phyloP scores from a whole-genome alignment of 2,888 invertebrate genomes.

The Liodrosophila aerea region DNA sequence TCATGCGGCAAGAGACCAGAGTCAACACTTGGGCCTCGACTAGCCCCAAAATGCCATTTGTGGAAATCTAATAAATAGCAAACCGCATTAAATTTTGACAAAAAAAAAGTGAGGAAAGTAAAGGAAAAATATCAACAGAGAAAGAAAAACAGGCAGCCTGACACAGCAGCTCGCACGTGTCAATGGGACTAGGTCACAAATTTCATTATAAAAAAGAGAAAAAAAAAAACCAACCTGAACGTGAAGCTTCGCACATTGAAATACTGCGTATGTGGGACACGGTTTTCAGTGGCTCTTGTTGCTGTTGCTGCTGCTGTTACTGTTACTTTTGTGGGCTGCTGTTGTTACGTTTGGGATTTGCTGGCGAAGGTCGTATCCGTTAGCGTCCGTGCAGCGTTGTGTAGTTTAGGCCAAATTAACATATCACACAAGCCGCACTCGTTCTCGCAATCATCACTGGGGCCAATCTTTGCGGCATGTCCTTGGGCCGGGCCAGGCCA shows the following conservation, averaged over 20 bases:
- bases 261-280: conserved; percentile 47
- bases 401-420: conserved; percentile 71
- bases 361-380: conserved; percentile 45
- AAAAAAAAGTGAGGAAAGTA: conserved; percentile 12
- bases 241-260: conserved; percentile 24
- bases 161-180: conserved; percentile 49
- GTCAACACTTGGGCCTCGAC: conserved; percentile 2
- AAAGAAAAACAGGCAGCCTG: conserved; percentile 16
- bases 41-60: conserved; percentile 58
- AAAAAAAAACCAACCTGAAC: conserved; percentile 7
- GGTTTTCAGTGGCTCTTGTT: conserved; percentile 14
- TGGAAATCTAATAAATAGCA: conserved; percentile 71
- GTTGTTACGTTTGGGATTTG: conserved; percentile 45
- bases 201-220: conserved; percentile 46
- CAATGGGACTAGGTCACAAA: conserved; percentile 59
- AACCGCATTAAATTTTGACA: conserved; percentile 64
- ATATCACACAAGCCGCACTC: conserved; percentile 62
- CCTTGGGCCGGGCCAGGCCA: conserved; percentile 11
- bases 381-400: conserved; percentile 19
- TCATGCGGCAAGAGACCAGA: too few relatives aligned
- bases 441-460: conserved; percentile 30
- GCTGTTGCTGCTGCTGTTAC: conserved; percentile 12
- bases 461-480: conserved; percentile 40
- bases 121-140: conserved; percentile 10
- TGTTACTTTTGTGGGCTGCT: conserved; percentile 17